Evolutionary conservation across 2,888 invertebrate genomes (phyloP).

Genomic region (Empis livida): DNA sequence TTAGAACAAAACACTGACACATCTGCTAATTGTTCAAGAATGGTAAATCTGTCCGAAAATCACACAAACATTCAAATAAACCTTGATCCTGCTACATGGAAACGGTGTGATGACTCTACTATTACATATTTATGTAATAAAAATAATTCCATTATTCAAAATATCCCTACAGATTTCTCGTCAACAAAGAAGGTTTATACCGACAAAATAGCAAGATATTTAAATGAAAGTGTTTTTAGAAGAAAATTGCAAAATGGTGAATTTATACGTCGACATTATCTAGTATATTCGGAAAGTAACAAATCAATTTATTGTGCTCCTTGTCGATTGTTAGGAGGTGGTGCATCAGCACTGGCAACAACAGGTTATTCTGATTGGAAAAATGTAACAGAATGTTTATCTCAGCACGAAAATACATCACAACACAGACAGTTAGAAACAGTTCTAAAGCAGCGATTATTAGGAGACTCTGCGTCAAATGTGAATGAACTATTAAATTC

Average conservation of each 20-base stretch:
- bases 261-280: neutral
- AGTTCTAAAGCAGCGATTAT: neutral
- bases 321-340: neutral
- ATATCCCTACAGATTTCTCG: neutral
- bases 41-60: neutral
- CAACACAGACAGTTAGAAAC: neutral
- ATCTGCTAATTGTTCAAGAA: neutral
- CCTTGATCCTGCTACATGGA: constrained; percentile 1
- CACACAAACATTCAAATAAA: neutral
- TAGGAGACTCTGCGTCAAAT: neutral
- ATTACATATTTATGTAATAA: neutral
- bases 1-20: constrained; percentile 4
- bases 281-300: neutral
- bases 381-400: constrained; percentile 1
- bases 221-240: neutral
- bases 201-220: neutral
- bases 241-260: neutral
- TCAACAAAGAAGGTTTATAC: neutral
- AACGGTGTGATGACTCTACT: neutral
- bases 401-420: neutral
- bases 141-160: neutral
- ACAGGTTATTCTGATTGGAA: neutral
- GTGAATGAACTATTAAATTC: neutral
- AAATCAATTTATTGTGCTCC: neutral
- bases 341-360: neutral